Percentiles rank a stretch among this genome's conserved stretches.
These are phyloP conservation scores for Candoia aspera DNA, from an alignment of 2,113 vertebrate species.

Conservation along the genomic window DNA sequence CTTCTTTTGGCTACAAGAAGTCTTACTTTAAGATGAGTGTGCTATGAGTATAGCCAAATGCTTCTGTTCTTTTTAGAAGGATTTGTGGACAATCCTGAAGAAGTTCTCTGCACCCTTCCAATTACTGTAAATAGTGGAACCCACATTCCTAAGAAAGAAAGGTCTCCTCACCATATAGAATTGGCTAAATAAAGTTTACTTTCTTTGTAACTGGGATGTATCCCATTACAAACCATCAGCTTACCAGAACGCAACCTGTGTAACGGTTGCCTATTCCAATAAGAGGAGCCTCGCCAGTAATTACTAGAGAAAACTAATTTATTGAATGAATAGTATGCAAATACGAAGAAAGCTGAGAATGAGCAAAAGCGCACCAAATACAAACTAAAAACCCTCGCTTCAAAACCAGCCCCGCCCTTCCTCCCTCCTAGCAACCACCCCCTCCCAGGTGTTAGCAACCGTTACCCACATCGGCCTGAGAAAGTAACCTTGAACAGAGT, in stretches of 20 bases:
- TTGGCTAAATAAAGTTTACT: not conserved
- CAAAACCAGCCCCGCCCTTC: too few species aligned
- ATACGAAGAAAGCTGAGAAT: too few species aligned
- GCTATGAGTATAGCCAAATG: not conserved
- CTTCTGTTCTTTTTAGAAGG: not conserved
- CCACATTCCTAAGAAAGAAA: not conserved
- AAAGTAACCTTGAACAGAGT: too few species aligned
- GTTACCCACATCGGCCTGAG: too few species aligned
- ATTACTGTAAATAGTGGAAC: not conserved
- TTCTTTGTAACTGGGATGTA: not conserved
- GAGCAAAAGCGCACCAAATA: too few species aligned
- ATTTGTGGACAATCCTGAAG: not conserved
- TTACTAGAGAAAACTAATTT: too few species aligned
- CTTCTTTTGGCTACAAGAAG: not conserved
- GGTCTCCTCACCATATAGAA: not conserved
- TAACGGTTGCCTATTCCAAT: too few species aligned
- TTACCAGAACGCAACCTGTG: not conserved
- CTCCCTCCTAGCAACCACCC: too few species aligned
- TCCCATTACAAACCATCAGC: not conserved
- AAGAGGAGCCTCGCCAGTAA: too few species aligned
- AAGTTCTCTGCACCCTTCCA: not conserved
- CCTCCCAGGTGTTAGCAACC: too few species aligned
- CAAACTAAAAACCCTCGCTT: too few species aligned
- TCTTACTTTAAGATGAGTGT: not conserved
- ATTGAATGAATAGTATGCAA: too few species aligned